These are phyloP conservation scores for Sebastes vulpes DNA, from an alignment of 2,797 vertebrate species.

Conservation along the genomic window DNA sequence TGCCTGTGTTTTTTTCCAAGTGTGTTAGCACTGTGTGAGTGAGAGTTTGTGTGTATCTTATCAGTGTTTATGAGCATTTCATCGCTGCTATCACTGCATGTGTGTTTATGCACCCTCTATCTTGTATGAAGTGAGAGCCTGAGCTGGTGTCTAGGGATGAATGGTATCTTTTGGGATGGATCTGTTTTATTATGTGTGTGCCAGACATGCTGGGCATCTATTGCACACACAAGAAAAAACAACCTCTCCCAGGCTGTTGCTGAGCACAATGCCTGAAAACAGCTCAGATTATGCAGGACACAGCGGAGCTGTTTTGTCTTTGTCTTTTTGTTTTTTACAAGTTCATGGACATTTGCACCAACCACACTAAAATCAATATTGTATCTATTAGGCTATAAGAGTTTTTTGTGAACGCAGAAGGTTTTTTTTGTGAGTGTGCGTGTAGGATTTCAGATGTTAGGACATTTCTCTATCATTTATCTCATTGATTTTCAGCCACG, in stretches of 20 bases:
- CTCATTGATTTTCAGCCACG: conserved; percentile 58
- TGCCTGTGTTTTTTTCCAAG: conserved; percentile 1
- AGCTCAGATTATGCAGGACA: conserved; percentile 59
- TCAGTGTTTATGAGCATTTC: not conserved
- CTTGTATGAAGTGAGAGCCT: conserved; percentile 48
- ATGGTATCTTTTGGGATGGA: conserved; percentile 67
- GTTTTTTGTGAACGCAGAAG: conserved; percentile 18
- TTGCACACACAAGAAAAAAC: conserved; percentile 52
- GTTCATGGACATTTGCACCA: conserved; percentile 50
- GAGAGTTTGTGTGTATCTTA: conserved; percentile 20
- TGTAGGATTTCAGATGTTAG: conserved; percentile 47
- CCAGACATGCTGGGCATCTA: conserved; percentile 66
- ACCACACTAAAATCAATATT: conserved; percentile 66
- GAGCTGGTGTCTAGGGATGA: conserved; percentile 62
- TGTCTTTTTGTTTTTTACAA: conserved; percentile 6
- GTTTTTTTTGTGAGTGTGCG: conserved; percentile 33
- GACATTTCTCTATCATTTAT: conserved; percentile 50
- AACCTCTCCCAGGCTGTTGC: conserved; percentile 63
- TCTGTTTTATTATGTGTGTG: conserved; percentile 72
- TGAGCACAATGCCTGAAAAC: conserved; percentile 60
- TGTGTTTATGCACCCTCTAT: conserved; percentile 31
- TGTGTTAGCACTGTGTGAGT: conserved; percentile 12
- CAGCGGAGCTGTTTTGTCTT: conserved; percentile 48
- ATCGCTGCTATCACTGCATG: conserved; percentile 9
- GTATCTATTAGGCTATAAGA: conserved; percentile 46